These are phyloP conservation scores for Crypturellus tataupa DNA, from an alignment of 2,797 vertebrate genomes.

Conservation along the genomic window DNA sequence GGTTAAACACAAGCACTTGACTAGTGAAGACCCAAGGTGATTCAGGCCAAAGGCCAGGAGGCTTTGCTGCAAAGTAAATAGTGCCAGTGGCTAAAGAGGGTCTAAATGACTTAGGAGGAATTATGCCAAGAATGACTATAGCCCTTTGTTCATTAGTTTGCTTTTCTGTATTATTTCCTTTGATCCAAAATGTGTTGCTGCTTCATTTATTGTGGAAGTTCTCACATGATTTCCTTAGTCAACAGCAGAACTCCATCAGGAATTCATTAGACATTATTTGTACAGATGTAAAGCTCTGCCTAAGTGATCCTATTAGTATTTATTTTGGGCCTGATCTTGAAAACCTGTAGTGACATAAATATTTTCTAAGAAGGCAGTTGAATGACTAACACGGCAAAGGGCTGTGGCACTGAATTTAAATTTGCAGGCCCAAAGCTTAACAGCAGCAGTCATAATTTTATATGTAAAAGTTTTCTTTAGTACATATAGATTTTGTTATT, in stretches of 20 bases:
- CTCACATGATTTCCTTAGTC: constrained; percentile 52
- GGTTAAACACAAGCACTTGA: constrained; percentile 15
- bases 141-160: constrained; percentile 20
- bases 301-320: constrained; percentile 65
- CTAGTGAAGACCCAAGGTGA: constrained; percentile 33
- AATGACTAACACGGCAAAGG: not conserved
- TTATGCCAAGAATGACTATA: constrained; percentile 33
- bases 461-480: not conserved
- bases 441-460: not conserved
- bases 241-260: constrained; percentile 62
- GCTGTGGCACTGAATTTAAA: constrained; percentile 3
- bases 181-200: constrained; percentile 49
- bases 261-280: constrained; percentile 70
- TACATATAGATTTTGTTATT: not conserved
- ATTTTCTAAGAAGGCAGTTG: constrained; percentile 3
- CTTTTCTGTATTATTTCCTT: constrained; percentile 44
- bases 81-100: not conserved
- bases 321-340: constrained; percentile 44
- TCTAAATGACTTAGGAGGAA: constrained; percentile 5
- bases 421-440: not conserved
- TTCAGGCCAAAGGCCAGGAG: constrained; percentile 10
- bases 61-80: constrained; percentile 29
- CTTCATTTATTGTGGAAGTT: constrained; percentile 41
- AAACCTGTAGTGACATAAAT: constrained; percentile 11
- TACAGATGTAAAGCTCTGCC: constrained; percentile 63